These are phyloP conservation scores for Smittia sp. DNA, from an alignment of 2,888 invertebrate species.

Conservation along the genomic window DNA sequence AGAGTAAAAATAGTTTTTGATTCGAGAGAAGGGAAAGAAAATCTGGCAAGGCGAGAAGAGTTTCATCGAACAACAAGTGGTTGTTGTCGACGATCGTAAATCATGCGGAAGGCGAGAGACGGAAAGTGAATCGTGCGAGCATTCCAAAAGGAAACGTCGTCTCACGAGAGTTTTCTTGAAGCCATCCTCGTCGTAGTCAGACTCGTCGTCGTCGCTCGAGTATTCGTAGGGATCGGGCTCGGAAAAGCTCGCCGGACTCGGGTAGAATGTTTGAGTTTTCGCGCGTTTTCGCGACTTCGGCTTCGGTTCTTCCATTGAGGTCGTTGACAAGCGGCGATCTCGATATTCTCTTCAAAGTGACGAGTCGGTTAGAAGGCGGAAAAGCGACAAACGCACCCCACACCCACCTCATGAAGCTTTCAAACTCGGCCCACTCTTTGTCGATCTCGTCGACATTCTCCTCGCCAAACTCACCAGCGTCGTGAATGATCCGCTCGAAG, in stretches of 20 bases:
- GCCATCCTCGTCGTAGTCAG: slow-evolving; percentile 43
- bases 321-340: slow-evolving; percentile 49
- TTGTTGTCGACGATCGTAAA: not conserved
- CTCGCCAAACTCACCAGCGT: slow-evolving; percentile 52
- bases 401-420: slow-evolving; percentile 46
- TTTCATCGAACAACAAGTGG: not conserved
- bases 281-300: slow-evolving; percentile 50
- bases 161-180: slow-evolving; percentile 53
- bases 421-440: slow-evolving; percentile 54
- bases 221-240: slow-evolving; percentile 50
- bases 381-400: not conserved
- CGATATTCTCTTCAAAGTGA: slow-evolving; percentile 48
- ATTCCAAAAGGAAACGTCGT: not conserved
- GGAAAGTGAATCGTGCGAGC: not conserved
- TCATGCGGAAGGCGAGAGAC: not conserved
- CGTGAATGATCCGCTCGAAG: slow-evolving; percentile 50
- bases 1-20: not conserved
- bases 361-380: not conserved
- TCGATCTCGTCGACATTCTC: slow-evolving; percentile 53
- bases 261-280: slow-evolving; percentile 52
- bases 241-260: slow-evolving; percentile 49
- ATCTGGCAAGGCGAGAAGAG: not conserved
- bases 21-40: not conserved
- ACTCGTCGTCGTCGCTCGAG: slow-evolving; percentile 48
- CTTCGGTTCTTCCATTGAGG: slow-evolving; percentile 51